phyloP scores from a whole-genome alignment of 2,797 vertebrate genomes.

The Urosaurus nigricauda region DNA sequence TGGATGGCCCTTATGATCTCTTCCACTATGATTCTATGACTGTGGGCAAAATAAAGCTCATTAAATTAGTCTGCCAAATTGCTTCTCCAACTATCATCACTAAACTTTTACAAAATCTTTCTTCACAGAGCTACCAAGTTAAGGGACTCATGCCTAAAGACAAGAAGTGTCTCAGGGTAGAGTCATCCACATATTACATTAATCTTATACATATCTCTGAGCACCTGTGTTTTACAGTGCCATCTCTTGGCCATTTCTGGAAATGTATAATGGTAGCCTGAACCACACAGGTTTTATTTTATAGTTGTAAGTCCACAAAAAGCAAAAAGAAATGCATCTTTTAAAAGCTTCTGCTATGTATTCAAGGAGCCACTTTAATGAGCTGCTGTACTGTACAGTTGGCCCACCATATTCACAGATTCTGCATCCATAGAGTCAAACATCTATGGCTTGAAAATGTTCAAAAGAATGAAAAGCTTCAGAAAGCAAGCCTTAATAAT shows the following conservation, averaged over 20 bases:
- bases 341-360: neutral
- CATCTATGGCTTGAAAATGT: no score
- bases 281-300: neutral
- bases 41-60: neutral
- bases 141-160: neutral
- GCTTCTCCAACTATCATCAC: no score
- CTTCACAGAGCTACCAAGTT: neutral
- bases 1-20: no score
- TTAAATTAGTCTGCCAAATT: neutral
- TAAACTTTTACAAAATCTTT: neutral
- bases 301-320: fast-evolving
- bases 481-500: no score
- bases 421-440: no score
- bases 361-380: neutral
- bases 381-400: neutral
- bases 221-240: neutral
- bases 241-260: neutral
- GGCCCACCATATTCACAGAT: no score
- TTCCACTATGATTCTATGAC: no score
- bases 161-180: no score
- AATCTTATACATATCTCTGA: fast-evolving
- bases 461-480: no score
- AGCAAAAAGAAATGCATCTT: slow-evolving; percentile 32
- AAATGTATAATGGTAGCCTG: neutral
- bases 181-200: neutral